These are phyloP conservation scores for Morpho achilles DNA, from an alignment of 2,888 invertebrate genomes.

Conservation along the genomic window DNA sequence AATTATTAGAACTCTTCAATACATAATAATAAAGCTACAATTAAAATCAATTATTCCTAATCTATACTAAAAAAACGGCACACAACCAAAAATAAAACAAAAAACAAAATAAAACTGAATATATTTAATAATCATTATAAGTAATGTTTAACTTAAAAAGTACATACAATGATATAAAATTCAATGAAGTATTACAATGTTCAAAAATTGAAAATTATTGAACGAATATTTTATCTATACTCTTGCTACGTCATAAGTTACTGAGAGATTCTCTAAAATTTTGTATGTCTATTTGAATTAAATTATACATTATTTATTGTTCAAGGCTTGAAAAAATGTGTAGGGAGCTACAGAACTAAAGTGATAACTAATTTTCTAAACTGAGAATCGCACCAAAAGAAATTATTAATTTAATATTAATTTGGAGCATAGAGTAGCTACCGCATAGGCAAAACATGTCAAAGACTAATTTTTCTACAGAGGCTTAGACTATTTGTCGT, in stretches of 20 bases:
- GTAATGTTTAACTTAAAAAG: conserved; percentile 64
- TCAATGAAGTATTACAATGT: conserved; percentile 50
- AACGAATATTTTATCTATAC: conserved; percentile 12
- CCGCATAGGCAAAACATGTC: conserved; percentile 12
- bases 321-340: conserved; percentile 19
- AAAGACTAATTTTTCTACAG: conserved; percentile 22
- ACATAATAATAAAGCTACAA: conserved; percentile 22
- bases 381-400: conserved; percentile 7
- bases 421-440: conserved; percentile 13
- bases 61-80: conserved; percentile 34
- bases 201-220: conserved; percentile 16
- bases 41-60: conserved; percentile 15
- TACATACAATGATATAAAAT: conserved; percentile 45
- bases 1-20: conserved; percentile 23
- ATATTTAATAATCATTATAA: conserved; percentile 73
- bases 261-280: conserved; percentile 70
- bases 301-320: conserved; percentile 35
- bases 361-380: conserved; percentile 13
- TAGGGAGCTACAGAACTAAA: conserved; percentile 32
- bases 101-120: conserved; percentile 77
- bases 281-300: conserved; percentile 36
- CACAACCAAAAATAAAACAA: conserved; percentile 70
- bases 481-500: conserved; percentile 33
- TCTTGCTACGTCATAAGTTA: conserved; percentile 44
- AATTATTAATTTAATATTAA: not conserved